These are phyloP conservation scores for Pogonomyrmex barbatus DNA, from an alignment of 1,140 invertebrate species.

Conservation along the genomic window DNA sequence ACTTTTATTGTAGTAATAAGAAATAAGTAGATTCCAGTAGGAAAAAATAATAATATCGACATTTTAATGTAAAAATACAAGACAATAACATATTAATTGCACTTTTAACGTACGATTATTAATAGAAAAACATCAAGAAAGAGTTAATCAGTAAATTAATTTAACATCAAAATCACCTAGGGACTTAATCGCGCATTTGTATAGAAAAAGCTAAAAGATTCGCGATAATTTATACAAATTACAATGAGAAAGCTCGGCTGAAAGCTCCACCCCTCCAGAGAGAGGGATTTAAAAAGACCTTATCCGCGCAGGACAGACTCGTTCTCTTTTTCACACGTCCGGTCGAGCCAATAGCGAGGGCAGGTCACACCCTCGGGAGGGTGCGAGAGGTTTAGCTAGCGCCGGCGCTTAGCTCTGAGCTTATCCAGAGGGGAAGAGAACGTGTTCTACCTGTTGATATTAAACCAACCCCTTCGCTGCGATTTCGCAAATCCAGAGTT, in stretches of 20 bases:
- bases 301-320: constrained; percentile 79
- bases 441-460: constrained; percentile 85
- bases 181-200: neutral
- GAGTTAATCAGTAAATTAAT: neutral
- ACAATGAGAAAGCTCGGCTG: constrained; percentile 1
- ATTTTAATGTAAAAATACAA: neutral
- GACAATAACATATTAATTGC: neutral
- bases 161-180: neutral
- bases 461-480: constrained; percentile 84
- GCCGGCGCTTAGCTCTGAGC: constrained; percentile 85
- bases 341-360: constrained; percentile 81
- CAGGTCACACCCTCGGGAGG: constrained; percentile 84
- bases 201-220: neutral
- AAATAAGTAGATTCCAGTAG: neutral
- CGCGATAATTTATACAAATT: neutral
- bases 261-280: constrained; percentile 54
- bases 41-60: constrained; percentile 19
- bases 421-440: constrained; percentile 84
- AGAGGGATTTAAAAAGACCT: constrained; percentile 66
- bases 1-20: neutral
- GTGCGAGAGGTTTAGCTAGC: constrained; percentile 85
- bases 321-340: constrained; percentile 83
- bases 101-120: neutral
- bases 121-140: neutral
- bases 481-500: constrained; percentile 85